phyloP scores from a whole-genome alignment of 2,888 invertebrate species.

The Amphiduros pacificus region DNA sequence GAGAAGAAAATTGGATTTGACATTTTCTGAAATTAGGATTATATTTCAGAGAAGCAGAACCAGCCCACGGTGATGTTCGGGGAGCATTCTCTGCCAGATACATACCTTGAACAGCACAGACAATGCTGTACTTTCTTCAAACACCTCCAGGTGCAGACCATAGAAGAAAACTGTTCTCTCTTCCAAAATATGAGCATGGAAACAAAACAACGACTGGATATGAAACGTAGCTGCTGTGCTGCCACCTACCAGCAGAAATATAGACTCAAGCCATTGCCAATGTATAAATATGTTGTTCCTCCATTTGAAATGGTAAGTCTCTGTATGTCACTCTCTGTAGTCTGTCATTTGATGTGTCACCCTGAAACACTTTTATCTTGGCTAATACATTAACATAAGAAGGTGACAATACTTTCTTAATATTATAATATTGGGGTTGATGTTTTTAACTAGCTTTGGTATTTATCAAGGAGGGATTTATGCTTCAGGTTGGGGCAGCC shows the following conservation, averaged over 20 bases:
- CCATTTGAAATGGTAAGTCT: conserved; percentile 4
- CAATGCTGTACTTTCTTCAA: conserved; percentile 13
- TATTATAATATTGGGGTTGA: not conserved
- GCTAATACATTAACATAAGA: not conserved
- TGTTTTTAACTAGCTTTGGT: too few relatives aligned
- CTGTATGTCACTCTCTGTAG: not conserved
- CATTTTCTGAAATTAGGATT: not conserved
- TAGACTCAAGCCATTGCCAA: not conserved
- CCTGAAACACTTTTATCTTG: too few relatives aligned
- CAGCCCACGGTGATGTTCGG: not conserved
- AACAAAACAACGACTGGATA: not conserved
- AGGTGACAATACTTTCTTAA: not conserved
- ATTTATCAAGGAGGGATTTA: too few relatives aligned
- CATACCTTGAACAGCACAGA: conserved; percentile 13
- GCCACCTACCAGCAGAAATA: conserved; percentile 3
- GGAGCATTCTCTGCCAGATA: conserved; percentile 2
- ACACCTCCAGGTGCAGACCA: conserved; percentile 20
- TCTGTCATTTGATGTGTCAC: too few relatives aligned
- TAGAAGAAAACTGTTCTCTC: conserved; percentile 16
- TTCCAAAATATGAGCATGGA: conserved; percentile 9
- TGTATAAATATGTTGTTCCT: conserved; percentile 2
- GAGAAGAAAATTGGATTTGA: not conserved
- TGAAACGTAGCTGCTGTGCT: conserved; percentile 7
- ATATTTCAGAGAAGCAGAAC: not conserved
- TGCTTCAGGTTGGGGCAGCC: too few relatives aligned